phyloP scores from a whole-genome alignment of 1,140 invertebrate genomes.

The Drosophila guanche region DNA sequence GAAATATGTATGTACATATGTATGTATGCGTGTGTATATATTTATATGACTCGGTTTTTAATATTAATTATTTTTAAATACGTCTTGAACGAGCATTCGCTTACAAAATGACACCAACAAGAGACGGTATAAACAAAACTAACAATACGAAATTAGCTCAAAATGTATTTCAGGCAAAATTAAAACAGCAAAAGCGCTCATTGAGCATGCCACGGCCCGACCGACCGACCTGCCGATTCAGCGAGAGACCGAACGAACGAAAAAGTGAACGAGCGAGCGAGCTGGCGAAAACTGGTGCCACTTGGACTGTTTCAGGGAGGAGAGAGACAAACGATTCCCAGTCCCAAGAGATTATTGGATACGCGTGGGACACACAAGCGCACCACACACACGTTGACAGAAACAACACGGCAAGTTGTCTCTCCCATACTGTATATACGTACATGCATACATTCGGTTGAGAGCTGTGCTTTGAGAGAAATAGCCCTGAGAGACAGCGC shows the following conservation, averaged over 20 bases:
- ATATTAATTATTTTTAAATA: slow-evolving; percentile 19
- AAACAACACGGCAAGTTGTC: not conserved
- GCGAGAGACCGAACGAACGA: not conserved
- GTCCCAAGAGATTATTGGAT: slow-evolving; percentile 51
- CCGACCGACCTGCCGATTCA: slow-evolving; percentile 3
- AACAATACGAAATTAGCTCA: slow-evolving; percentile 72
- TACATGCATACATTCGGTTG: no score
- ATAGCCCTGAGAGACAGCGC: slow-evolving; percentile 25
- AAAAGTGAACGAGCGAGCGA: slow-evolving; percentile 33
- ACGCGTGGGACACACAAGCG: slow-evolving; percentile 12
- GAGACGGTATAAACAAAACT: slow-evolving; percentile 73
- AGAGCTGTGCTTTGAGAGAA: not conserved
- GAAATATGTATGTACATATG: no score
- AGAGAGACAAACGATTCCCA: not conserved
- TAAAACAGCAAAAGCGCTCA: slow-evolving; percentile 68
- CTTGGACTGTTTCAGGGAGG: not conserved
- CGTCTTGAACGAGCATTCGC: slow-evolving; percentile 66
- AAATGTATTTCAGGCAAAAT: slow-evolving; percentile 73
- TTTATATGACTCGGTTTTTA: no score
- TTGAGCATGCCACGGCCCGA: slow-evolving; percentile 27
- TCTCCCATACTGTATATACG: no score
- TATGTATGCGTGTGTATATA: no score
- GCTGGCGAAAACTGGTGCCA: not conserved
- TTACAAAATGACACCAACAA: slow-evolving; percentile 73
- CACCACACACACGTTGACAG: slow-evolving; percentile 2